A percentile compares a stretch with the other conserved stretches of the same genome.
Evolutionary conservation across 1,140 invertebrate genomes (phyloP).

Genomic region (Atta texana): DNA sequence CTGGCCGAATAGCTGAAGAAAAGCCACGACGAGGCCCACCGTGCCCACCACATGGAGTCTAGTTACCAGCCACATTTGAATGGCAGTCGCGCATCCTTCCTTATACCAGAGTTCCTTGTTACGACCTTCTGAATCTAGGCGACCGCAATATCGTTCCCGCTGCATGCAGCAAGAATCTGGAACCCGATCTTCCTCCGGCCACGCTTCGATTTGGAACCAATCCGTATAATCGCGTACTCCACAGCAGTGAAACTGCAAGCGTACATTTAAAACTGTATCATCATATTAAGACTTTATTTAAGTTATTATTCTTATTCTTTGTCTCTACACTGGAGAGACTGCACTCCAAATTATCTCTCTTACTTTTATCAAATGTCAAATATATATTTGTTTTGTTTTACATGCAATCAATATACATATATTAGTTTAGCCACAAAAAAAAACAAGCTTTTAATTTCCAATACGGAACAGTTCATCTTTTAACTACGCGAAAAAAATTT

Average conservation of each 20-base stretch:
- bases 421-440: no score
- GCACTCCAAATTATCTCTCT: no score
- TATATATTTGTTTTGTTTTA: no score
- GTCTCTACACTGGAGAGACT: no score
- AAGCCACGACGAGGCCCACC: slow-evolving; percentile 91
- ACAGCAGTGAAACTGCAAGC: slow-evolving; percentile 92
- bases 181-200: slow-evolving; percentile 91
- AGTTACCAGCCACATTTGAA: slow-evolving; percentile 90
- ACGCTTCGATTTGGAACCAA: slow-evolving; percentile 93
- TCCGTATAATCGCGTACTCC: slow-evolving; percentile 94
- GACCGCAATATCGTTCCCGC: slow-evolving; percentile 85
- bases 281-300: no score
- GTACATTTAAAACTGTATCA: not conserved
- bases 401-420: no score
- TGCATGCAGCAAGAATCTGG: slow-evolving; percentile 93
- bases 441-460: not conserved
- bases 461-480: not conserved
- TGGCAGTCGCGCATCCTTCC: slow-evolving; percentile 90
- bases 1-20: slow-evolving; percentile 90
- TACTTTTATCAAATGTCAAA: no score
- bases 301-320: no score
- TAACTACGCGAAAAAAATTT: not conserved
- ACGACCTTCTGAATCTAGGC: slow-evolving; percentile 82
- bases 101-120: slow-evolving; percentile 89
- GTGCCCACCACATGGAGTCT: slow-evolving; percentile 90